phyloP scores from a whole-genome alignment of 2,888 invertebrate species.

The Epistrophe grossulariae region DNA sequence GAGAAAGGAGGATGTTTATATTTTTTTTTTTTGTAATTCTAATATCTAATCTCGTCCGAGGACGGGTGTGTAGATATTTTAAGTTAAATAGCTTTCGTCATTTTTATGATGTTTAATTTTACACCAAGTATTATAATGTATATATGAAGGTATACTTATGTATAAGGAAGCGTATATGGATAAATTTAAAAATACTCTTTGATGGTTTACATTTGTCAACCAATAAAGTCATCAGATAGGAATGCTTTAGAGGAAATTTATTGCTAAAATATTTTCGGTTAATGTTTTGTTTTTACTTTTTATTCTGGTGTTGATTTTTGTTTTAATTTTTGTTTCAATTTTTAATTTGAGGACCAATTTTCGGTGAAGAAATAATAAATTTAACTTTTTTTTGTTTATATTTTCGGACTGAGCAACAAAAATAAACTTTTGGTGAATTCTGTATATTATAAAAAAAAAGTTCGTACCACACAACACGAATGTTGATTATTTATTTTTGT shows the following conservation, averaged over 20 bases:
- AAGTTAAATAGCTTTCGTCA: slow-evolving; percentile 51
- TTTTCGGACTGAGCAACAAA: no score
- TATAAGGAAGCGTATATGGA: no score
- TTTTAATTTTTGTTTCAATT: neutral
- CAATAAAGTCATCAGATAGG: slow-evolving; percentile 50
- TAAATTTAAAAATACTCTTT: slow-evolving; percentile 13
- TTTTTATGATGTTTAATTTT: slow-evolving; percentile 39
- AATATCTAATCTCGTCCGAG: slow-evolving; percentile 45
- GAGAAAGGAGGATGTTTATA: slow-evolving; percentile 12
- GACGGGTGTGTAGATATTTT: slow-evolving; percentile 53
- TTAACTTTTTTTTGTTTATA: no score
- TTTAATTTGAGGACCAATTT: neutral
- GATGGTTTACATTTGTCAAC: slow-evolving; percentile 56
- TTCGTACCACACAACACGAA: no score
- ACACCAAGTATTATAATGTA: slow-evolving; percentile 31
- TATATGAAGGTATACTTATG: no score
- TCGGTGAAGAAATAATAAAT: no score
- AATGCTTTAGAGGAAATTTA: slow-evolving; percentile 46
- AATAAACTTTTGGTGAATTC: no score
- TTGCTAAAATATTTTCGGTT: slow-evolving; percentile 12
- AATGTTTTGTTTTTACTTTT: neutral
- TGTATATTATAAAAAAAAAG: no score
- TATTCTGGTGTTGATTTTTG: no score
- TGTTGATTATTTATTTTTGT: no score
- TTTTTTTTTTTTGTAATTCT: neutral